Percentiles rank a stretch among this genome's conserved stretches.
phyloP scores from a whole-genome alignment of 37 sponge, comb jelly and placozoan species.

The Ephydatia muelleri region DNA sequence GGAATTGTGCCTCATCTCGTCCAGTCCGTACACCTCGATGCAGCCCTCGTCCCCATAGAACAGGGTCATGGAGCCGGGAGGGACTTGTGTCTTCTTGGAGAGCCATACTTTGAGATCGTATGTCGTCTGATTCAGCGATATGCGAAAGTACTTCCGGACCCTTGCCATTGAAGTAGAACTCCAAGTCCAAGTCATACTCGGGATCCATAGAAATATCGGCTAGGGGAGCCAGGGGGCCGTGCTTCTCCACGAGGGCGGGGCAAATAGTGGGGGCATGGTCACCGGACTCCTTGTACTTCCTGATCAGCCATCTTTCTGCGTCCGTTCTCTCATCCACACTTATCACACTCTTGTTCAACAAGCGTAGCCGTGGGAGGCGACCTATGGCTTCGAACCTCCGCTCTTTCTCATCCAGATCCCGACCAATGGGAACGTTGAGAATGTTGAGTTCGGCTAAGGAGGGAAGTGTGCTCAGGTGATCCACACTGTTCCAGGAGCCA shows the following conservation, averaged over 20 bases:
- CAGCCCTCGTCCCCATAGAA: neutral
- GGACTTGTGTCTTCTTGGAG: neutral
- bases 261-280: constrained; percentile 15
- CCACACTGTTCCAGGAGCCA: constrained; percentile 37
- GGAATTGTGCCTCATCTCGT: constrained; percentile 1
- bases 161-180: constrained; percentile 33
- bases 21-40: neutral
- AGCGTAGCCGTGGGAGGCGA: constrained; percentile 28
- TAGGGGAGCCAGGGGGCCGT: constrained; percentile 45
- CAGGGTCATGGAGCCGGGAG: constrained; percentile 11
- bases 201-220: constrained; percentile 32
- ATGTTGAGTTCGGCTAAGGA: constrained; percentile 39
- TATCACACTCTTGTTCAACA: constrained; percentile 58
- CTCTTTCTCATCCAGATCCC: constrained; percentile 33
- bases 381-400: constrained; percentile 50
- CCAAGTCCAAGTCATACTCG: neutral
- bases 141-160: constrained; percentile 4
- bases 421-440: constrained; percentile 32
- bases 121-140: constrained; percentile 30
- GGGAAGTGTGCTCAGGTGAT: constrained; percentile 13
- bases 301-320: constrained; percentile 64
- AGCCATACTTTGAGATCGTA: constrained; percentile 44
- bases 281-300: constrained; percentile 7
- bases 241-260: constrained; percentile 25
- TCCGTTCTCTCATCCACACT: constrained; percentile 46